Evolutionary conservation across 2,797 vertebrate genomes (phyloP).

Genomic region (Eospalax fontanierii): DNA sequence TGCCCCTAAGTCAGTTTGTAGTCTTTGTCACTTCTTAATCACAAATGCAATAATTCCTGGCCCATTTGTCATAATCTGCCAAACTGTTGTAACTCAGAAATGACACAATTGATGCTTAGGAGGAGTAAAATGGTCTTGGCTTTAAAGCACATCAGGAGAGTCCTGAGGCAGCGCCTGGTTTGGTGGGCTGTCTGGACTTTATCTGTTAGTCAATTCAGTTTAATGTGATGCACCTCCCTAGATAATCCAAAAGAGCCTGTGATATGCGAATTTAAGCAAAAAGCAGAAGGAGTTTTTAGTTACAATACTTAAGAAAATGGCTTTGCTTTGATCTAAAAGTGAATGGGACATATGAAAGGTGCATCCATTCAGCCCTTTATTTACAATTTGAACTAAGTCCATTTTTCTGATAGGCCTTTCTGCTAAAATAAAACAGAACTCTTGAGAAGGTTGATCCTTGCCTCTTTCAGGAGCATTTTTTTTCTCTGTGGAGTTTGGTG

Average conservation of each 20-base stretch:
- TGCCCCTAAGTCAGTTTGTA: neutral
- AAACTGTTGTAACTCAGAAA: neutral
- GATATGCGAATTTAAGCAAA: constrained; percentile 32
- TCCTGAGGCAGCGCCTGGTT: neutral
- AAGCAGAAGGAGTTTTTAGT: neutral
- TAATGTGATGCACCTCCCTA: neutral
- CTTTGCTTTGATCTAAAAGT: neutral
- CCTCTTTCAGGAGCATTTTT: constrained; percentile 23
- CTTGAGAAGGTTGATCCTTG: neutral
- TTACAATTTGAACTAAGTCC: neutral
- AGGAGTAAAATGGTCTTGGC: neutral
- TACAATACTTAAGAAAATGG: neutral
- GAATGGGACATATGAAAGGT: constrained; percentile 4
- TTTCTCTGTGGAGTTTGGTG: constrained; percentile 63
- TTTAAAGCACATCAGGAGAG: neutral
- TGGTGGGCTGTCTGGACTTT: neutral
- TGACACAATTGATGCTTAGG: neutral
- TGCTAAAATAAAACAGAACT: neutral
- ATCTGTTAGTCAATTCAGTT: neutral
- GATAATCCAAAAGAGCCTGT: neutral
- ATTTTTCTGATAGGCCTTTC: neutral
- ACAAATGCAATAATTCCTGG: neutral
- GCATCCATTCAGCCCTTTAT: neutral
- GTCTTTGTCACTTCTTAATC: rapidly evolving
- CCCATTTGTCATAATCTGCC: neutral